These are phyloP conservation scores for Anabacerthia variegaticeps DNA, from an alignment of 2,797 vertebrate genomes.

Conservation along the genomic window DNA sequence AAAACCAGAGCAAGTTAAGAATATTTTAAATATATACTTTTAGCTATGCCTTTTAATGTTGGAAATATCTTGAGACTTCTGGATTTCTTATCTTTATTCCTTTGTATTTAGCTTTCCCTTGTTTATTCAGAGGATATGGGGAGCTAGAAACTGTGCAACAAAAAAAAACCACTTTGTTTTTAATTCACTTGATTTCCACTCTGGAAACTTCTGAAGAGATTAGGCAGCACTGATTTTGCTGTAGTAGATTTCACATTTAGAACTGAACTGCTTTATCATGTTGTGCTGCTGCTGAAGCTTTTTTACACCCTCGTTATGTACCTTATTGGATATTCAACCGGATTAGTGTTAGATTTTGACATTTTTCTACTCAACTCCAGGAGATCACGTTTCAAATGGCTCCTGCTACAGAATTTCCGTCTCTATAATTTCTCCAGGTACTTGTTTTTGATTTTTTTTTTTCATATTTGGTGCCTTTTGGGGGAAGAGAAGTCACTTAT, in stretches of 20 bases:
- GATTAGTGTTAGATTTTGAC: constrained; percentile 29
- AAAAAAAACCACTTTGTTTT: not conserved
- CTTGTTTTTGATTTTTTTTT: constrained; percentile 12
- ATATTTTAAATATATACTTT: not conserved
- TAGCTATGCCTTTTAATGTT: not conserved
- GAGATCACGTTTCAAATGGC: constrained; percentile 41
- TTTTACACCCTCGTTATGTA: not conserved
- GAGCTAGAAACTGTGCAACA: not conserved
- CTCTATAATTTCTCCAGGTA: constrained; percentile 26
- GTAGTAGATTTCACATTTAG: constrained; percentile 1
- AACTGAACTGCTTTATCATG: not conserved
- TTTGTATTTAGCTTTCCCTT: not conserved
- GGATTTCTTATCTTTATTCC: not conserved
- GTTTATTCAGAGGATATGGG: not conserved
- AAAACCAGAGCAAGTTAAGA: not conserved
- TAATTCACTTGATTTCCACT: constrained; percentile 14
- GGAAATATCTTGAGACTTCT: not conserved
- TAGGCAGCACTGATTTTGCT: not conserved
- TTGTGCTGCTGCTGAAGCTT: not conserved
- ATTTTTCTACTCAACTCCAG: constrained; percentile 30
- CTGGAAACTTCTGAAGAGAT: constrained; percentile 3
- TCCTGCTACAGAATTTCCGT: constrained; percentile 21
- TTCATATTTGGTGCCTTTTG: not conserved
- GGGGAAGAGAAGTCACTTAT: not conserved
- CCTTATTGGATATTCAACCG: constrained; percentile 16